Evolutionary conservation across 2,888 invertebrate species (phyloP).

Genomic region (Rhamnusium bicolor): DNA sequence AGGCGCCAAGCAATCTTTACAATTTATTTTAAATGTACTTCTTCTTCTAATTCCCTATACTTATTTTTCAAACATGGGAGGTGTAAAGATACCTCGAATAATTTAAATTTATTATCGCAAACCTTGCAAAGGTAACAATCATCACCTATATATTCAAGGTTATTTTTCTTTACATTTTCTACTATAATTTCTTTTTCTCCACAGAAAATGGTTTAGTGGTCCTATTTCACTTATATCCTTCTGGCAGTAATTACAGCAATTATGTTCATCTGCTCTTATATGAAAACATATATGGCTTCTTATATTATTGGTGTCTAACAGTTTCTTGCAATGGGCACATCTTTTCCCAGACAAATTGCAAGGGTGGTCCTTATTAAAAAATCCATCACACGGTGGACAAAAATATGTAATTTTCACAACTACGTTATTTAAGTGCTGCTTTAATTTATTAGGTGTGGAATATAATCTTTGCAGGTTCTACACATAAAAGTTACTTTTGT

Average conservation of each 20-base stretch:
- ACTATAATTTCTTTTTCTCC: neutral
- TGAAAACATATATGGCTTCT: conserved; percentile 36
- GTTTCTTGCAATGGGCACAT: conserved; percentile 34
- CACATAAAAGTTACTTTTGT: conserved; percentile 9
- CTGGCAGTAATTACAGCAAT: neutral
- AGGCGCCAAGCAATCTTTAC: neutral
- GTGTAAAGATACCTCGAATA: neutral
- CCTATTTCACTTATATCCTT: neutral
- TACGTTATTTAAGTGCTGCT: neutral
- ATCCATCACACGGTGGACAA: conserved; percentile 25
- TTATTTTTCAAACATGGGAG: neutral
- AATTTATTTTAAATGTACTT: neutral
- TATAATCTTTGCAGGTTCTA: neutral
- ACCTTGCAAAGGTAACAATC: neutral
- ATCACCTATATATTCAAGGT: neutral
- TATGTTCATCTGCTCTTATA: neutral
- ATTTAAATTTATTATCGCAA: neutral
- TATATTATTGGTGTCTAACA: neutral
- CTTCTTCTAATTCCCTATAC: too few relatives aligned
- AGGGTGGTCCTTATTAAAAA: conserved; percentile 27
- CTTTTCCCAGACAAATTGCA: conserved; percentile 31
- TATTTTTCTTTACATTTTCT: neutral
- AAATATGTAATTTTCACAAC: conserved; percentile 30
- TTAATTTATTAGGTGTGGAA: neutral
- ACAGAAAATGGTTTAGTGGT: neutral